Base-by-base conservation (phyloP, 2,888 invertebrate genomes). In the Onthophagus sagittarius region DNA sequence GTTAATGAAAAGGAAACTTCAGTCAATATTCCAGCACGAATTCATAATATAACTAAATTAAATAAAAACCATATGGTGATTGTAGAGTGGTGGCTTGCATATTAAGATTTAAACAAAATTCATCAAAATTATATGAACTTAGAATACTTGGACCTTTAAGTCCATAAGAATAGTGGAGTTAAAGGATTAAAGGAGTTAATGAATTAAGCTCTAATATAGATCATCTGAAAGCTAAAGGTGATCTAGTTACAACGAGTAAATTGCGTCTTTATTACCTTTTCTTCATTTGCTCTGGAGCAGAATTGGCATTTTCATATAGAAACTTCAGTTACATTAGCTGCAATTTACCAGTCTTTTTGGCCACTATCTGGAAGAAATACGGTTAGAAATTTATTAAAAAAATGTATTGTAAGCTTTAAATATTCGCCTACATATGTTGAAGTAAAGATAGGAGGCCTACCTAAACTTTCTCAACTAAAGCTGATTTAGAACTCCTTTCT, bases 401-500 rank as follows among this genome's bases (percentile, higher is more conserved):
- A 23, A 64, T 77, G 77, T 67, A 33, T 75, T 1, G 33, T 39
- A 62, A 78, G 76, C 23, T 72, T 15, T 23, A 71, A 32, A 15
- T 70, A 70, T 4, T 5, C 23, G 11, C 14, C 39, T 32, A 2
- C 5, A 11, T 13, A 15, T 39, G 32, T n/a, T 0, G 7, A 32
- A 13, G 31, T 74, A 75, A 72, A 75, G 11, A 9, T 77, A 11
- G n/a, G n/a, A n/a, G n/a, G n/a, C n/a, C n/a, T n/a, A n/a, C n/a
- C n/a, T n/a, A n/a, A n/a, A n/a, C n/a, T n/a, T n/a, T n/a, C n/a
- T 15, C 70, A 5, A 77, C 78, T 0, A 78, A 78, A 63, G 78
- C 78, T 3, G 67, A 79, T 62, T 70, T 77, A 14, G 78, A 79
- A 71, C 64, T 78, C 13, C 78, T 79, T 3, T 74, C 71, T 6